These are phyloP conservation scores for Mesorhabditis sp. DNA, from an alignment of 2,888 invertebrate species.

Conservation along the genomic window DNA sequence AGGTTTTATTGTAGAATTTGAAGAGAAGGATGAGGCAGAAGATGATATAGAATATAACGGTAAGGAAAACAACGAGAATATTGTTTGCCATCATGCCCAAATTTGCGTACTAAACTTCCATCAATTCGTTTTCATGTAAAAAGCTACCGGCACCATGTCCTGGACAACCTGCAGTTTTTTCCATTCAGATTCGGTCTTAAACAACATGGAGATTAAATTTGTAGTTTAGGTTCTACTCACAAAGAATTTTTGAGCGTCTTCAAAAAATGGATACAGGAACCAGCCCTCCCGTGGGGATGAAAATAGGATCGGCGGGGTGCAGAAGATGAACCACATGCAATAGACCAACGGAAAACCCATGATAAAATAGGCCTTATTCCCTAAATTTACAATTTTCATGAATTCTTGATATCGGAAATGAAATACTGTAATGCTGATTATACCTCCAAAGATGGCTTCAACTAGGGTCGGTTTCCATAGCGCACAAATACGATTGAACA, in stretches of 20 bases:
- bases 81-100: background rate
- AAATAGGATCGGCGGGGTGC: background rate
- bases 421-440: background rate
- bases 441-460: background rate
- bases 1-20: slow-evolving; percentile 3
- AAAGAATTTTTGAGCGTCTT: background rate
- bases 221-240: background rate
- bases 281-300: background rate
- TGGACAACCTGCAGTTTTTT: background rate
- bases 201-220: background rate
- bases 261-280: slow-evolving; percentile 4
- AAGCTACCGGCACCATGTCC: slow-evolving; percentile 1
- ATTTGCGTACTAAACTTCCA: background rate
- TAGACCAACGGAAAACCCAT: background rate
- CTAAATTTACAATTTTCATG: background rate
- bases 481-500: slow-evolving; percentile 4
- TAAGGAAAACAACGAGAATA: background rate
- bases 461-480: background rate
- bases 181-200: background rate
- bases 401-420: background rate
- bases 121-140: background rate
- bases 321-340: slow-evolving; percentile 1
- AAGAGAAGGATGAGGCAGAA: background rate
- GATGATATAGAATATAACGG: background rate
- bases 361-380: background rate